Base-by-base conservation (phyloP, 2,888 invertebrate genomes). In the Gisinianus flammeolus region DNA sequence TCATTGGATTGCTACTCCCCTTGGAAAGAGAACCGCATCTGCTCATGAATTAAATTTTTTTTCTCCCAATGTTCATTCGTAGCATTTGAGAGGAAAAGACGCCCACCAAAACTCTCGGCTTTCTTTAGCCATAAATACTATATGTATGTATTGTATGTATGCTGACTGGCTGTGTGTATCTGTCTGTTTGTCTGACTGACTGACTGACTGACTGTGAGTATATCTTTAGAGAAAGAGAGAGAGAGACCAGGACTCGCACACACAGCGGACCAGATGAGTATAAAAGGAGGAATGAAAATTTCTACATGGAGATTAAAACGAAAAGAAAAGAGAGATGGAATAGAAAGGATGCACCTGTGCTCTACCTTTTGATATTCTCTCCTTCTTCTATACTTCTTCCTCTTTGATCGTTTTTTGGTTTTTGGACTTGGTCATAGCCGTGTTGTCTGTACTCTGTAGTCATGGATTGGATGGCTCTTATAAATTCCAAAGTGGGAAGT, bases 341-440 rank as follows among this genome's bases (percentile, higher is more conserved):
- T 12, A 56, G 54, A 71, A 6, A 71, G 19, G 33, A 74, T 66
- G 64, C 64, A 66, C 73, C 73, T 74, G 73, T 74, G 64, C 64
- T 62, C 64, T 74, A 64, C 44, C 73, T 33, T 31, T 22, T 58
- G 4, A 28, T 67, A 24, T 30, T n/a, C n/a, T 33, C 66, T 24
- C 19, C 28, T 16, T 66, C 30, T 28, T 26, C 31, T 30, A 28
- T 30, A 26, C 28, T 28, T 66, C 2, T 30, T 54, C 28, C 10
- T 66, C 2, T 30, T 54, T 56, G 30, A 10, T 31, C 28, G 19
- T 19, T 56, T 28, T 58, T 30, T 54, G 30, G 28, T 28, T 26
- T n/a, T n/a, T n/a, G n/a, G n/a, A n/a, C n/a, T n/a, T n/a, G n/a
- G n/a, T n/a, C n/a, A n/a, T n/a, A n/a, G n/a, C n/a, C n/a, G n/a